Evolutionary conservation across 2,888 invertebrate species (phyloP).

Genomic region (Gibbula magus): DNA sequence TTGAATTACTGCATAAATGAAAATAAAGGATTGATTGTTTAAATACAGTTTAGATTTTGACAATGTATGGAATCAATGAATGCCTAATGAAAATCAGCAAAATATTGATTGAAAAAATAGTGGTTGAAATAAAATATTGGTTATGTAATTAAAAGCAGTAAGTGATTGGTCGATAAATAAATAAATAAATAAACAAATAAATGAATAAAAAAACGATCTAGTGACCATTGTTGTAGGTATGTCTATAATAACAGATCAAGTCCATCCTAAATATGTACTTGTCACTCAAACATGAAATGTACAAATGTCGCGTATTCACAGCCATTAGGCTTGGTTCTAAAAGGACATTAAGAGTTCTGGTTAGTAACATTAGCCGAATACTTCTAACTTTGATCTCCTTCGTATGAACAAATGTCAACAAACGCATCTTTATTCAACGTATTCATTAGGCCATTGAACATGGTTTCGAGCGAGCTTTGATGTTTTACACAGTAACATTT

Average conservation of each 20-base stretch:
- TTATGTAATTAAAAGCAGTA: no score
- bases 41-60: no score
- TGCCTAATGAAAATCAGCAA: no score
- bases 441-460: conserved; percentile 1
- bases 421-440: conserved; percentile 12
- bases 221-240: neutral
- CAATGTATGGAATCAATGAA: no score
- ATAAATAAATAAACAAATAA: no score
- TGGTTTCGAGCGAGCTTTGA: neutral
- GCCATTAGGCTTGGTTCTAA: conserved; percentile 7
- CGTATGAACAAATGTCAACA: conserved; percentile 9
- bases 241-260: conserved; percentile 3
- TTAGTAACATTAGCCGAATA: conserved; percentile 19
- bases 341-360: neutral
- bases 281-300: conserved; percentile 23
- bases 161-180: no score
- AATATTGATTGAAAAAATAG: no score
- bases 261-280: conserved; percentile 22
- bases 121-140: no score
- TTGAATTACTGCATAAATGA: no score
- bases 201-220: no score
- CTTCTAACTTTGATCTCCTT: conserved; percentile 9
- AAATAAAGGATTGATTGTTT: no score
- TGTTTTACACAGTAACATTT: conserved; percentile 6
- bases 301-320: conserved; percentile 16